phyloP scores from a whole-genome alignment of 2,888 invertebrate genomes.

The Tachystola acroxantha region DNA sequence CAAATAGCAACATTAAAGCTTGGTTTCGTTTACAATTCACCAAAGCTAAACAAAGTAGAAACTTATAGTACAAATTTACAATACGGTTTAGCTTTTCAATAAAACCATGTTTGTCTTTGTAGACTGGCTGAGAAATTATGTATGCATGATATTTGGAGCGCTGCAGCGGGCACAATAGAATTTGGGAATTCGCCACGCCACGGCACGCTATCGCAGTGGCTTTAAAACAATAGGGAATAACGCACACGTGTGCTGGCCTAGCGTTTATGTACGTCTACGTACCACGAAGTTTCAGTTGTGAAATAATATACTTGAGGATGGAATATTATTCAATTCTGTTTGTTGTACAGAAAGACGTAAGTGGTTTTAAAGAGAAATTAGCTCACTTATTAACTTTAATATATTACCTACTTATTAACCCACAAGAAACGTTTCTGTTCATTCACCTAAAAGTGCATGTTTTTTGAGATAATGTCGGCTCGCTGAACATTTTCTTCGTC shows the following conservation, averaged over 20 bases:
- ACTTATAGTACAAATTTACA: constrained; percentile 37
- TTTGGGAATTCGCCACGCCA: constrained; percentile 45
- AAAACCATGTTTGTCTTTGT: constrained; percentile 43
- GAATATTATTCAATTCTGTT: too few relatives aligned
- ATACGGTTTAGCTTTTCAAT: constrained; percentile 44
- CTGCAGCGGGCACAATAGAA: constrained; percentile 42
- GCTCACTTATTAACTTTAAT: too few relatives aligned
- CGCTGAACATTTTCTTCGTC: too few relatives aligned
- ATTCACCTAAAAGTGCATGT: too few relatives aligned
- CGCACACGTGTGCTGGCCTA: constrained; percentile 10
- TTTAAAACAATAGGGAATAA: constrained; percentile 53
- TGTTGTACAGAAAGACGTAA: too few relatives aligned
- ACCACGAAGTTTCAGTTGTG: constrained; percentile 1
- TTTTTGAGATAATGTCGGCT: too few relatives aligned
- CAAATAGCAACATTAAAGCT: constrained; percentile 5
- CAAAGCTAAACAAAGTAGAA: constrained; percentile 17
- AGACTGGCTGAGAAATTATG: constrained; percentile 41
- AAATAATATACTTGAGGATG: constrained; percentile 4
- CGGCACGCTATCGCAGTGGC: constrained; percentile 28
- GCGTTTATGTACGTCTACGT: constrained; percentile 3
- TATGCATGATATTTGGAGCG: constrained; percentile 42
- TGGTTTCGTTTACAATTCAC: constrained; percentile 10
- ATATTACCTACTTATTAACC: too few relatives aligned
- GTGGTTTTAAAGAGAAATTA: too few relatives aligned
- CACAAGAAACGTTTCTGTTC: too few relatives aligned